Evolutionary conservation across 2,888 invertebrate genomes (phyloP).

Genomic region (Pediacus dermestoides): DNA sequence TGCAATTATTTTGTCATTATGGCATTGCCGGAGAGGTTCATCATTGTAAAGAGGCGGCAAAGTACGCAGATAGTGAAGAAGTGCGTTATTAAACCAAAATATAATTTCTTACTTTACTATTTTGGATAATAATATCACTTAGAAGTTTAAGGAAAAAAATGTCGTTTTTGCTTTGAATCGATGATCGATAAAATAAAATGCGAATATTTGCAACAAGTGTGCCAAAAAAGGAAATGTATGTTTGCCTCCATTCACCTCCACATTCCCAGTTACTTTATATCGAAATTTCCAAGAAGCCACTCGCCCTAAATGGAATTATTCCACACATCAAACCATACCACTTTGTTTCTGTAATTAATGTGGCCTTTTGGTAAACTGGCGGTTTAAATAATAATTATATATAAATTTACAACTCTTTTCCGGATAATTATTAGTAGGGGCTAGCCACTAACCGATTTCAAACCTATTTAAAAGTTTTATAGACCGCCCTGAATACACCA

Average conservation of each 20-base stretch:
- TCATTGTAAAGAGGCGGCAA: neutral
- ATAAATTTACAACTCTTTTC: conserved; percentile 8
- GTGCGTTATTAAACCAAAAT: no score
- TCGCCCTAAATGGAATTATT: no score
- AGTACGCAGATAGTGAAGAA: neutral
- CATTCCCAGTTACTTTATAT: no score
- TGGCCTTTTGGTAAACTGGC: neutral
- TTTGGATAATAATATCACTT: no score
- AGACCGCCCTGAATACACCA: conserved; percentile 4
- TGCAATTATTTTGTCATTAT: conserved; percentile 43
- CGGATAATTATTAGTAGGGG: conserved; percentile 9
- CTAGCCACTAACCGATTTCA: conserved; percentile 9
- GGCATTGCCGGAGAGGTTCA: neutral
- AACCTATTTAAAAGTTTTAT: conserved; percentile 3
- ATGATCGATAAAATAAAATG: no score
- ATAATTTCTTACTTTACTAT: no score
- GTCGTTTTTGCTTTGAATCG: no score
- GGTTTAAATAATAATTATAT: conserved; percentile 9
- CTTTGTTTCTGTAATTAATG: neutral
- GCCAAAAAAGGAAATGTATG: neutral
- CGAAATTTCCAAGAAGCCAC: no score
- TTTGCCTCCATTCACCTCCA: no score
- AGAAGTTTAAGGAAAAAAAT: no score
- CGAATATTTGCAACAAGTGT: neutral
- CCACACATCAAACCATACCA: no score